A percentile compares a stretch with the other conserved stretches of the same genome.
phyloP scores from a whole-genome alignment of 2,113 vertebrate genomes.

The Epinephelus cyanopodus region DNA sequence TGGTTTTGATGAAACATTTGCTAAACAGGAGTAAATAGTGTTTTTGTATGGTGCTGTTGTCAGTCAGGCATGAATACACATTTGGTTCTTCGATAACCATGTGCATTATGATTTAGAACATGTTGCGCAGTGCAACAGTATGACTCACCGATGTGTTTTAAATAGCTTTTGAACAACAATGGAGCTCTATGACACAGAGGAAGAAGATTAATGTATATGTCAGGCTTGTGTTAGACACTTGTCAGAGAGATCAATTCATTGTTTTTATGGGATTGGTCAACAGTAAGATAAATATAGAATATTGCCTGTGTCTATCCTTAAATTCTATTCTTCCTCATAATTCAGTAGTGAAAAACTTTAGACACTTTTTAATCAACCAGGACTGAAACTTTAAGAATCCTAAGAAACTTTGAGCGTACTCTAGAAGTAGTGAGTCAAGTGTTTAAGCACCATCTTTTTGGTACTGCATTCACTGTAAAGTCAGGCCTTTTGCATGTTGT shows the following conservation, averaged over 20 bases:
- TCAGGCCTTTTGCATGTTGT: not conserved
- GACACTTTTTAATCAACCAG: not conserved
- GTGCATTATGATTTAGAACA: too few relatives aligned
- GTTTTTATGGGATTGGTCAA: not conserved
- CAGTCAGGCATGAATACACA: too few relatives aligned
- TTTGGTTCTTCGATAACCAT: too few relatives aligned
- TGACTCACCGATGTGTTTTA: not conserved
- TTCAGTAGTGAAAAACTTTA: not conserved
- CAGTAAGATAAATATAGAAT: not conserved
- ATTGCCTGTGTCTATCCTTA: not conserved
- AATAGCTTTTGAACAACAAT: not conserved
- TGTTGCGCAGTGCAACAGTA: not conserved
- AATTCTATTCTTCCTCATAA: not conserved
- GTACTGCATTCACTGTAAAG: slow-evolving; percentile 1
- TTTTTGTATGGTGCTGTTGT: too few relatives aligned
- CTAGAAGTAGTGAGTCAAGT: not conserved
- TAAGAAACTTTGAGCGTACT: not conserved
- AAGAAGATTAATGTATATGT: too few relatives aligned
- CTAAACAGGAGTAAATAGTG: not conserved
- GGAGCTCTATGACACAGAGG: not conserved
- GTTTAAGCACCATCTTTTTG: not conserved
- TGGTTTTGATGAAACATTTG: not conserved
- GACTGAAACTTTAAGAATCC: not conserved
- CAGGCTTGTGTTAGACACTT: not conserved
- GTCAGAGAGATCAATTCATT: not conserved